phyloP scores from a whole-genome alignment of 2,888 invertebrate species.

The Xylocampa areola region DNA sequence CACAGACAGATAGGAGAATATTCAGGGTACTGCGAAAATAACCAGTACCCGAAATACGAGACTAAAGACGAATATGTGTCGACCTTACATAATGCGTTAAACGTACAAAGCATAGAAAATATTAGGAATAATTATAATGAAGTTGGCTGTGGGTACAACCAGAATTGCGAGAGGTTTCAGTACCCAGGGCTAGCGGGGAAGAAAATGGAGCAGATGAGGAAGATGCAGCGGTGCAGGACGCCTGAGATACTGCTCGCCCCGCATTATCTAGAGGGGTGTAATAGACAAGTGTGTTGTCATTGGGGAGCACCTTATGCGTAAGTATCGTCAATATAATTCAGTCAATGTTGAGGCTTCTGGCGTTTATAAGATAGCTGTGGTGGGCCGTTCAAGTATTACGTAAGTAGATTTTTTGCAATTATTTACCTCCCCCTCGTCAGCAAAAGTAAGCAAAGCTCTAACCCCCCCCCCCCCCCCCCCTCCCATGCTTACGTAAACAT shows the following conservation, averaged over 20 bases:
- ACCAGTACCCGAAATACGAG: constrained; percentile 75
- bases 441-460: too few species aligned
- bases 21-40: constrained; percentile 75
- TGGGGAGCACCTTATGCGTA: constrained; percentile 83
- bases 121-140: constrained; percentile 74
- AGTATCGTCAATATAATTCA: constrained; percentile 52
- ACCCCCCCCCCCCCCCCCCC: too few species aligned
- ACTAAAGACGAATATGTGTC: constrained; percentile 78
- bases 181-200: constrained; percentile 86
- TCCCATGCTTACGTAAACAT: too few species aligned
- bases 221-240: constrained; percentile 91
- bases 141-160: constrained; percentile 70
- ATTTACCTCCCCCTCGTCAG: too few species aligned
- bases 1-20: constrained; percentile 74
- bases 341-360: too few species aligned
- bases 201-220: constrained; percentile 81
- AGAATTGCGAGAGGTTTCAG: constrained; percentile 81
- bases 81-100: constrained; percentile 74
- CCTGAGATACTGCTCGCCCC: constrained; percentile 95
- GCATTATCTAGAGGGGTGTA: constrained; percentile 90
- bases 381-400: too few species aligned
- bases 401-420: too few species aligned
- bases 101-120: constrained; percentile 77
- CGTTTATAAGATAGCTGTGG: too few species aligned
- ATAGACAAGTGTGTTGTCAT: constrained; percentile 83